Conservation (phyloP, 2,888 invertebrate species). For the Andrena dorsata region DNA sequence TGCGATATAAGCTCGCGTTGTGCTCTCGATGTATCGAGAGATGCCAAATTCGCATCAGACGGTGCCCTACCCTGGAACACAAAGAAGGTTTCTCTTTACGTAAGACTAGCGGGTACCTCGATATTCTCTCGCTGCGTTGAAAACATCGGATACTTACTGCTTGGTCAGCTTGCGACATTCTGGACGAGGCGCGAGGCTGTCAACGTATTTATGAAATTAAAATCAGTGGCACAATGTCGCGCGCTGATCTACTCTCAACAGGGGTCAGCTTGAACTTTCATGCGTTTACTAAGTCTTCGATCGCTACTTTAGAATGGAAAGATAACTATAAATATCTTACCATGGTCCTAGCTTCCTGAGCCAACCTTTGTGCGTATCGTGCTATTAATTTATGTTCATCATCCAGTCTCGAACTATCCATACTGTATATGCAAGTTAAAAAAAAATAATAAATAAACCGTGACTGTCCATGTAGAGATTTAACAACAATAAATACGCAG, state of each 20-base stretch:
- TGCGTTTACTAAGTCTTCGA: neutral
- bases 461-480: conserved; percentile 48
- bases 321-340: conserved; percentile 81
- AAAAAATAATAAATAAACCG: conserved; percentile 64
- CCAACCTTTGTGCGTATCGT: conserved; percentile 97
- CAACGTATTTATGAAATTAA: conserved; percentile 63
- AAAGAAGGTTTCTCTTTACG: neutral
- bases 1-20: conserved; percentile 96
- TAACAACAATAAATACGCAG: conserved; percentile 49
- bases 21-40: conserved; percentile 94
- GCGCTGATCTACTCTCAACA: neutral
- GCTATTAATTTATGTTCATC: conserved; percentile 99
- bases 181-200: conserved; percentile 82
- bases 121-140: neutral
- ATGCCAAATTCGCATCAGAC: conserved; percentile 90
- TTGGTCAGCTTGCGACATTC: conserved; percentile 83
- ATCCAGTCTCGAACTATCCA: conserved; percentile 86
- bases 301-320: no score
- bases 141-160: conserved; percentile 77
- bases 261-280: neutral
- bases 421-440: conserved; percentile 72
- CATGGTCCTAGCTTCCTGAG: conserved; percentile 94
- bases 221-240: conserved; percentile 50
- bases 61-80: conserved; percentile 88
- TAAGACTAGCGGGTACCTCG: neutral